Base-by-base conservation (phyloP, 2,888 invertebrate genomes). In the Scrobipalpa atriplicella region DNA sequence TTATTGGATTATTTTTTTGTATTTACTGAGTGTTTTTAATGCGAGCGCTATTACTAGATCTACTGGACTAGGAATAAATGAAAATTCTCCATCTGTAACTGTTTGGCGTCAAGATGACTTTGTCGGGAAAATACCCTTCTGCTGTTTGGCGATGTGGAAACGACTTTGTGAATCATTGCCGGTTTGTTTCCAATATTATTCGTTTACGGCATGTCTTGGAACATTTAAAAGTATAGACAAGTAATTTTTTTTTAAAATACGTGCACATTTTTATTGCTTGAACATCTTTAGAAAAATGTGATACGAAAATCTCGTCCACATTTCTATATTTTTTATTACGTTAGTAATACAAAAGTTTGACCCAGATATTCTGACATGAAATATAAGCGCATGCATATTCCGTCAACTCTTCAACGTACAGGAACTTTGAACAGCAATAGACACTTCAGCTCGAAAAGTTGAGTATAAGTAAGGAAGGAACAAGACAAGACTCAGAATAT, bases 1-100 rank as follows among this genome's bases (percentile, higher is more conserved):
- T 29, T 3, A 29, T 2, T 29, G 29, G 5, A 2, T 29, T 29
- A 3, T 3, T 3, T 29, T 29, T 29, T 29, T 29, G 5, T 29
- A 29, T 29, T 29, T 29, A 29, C 5, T 29, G 2, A 5, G 5
- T 29, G 5, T 29, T 29, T 29, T n/a, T n/a, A n/a, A n/a, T n/a
- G n/a, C n/a, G n/a, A n/a, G n/a, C n/a, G 29, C 29, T 29, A 3
- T 29, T 29, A 29, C 29, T 29, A 29, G 2, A 29, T 29, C 5
- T 29, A 29, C 29, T 29, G 8, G n/a, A 47, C n/a, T 47, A 47
- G n/a, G 47, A 83, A 83, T 79, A 80, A 77, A 78, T 79, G 77
- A 83, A 83, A 85, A 78, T 84, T 82, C 78, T 67, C 71, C 67
- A 78, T 77, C 82, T 79, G 78, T 81, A 81, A 82, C 38, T 82